Evolutionary conservation across 2,113 vertebrate species (phyloP).

Genomic region (Misgurnus mizolepis): DNA sequence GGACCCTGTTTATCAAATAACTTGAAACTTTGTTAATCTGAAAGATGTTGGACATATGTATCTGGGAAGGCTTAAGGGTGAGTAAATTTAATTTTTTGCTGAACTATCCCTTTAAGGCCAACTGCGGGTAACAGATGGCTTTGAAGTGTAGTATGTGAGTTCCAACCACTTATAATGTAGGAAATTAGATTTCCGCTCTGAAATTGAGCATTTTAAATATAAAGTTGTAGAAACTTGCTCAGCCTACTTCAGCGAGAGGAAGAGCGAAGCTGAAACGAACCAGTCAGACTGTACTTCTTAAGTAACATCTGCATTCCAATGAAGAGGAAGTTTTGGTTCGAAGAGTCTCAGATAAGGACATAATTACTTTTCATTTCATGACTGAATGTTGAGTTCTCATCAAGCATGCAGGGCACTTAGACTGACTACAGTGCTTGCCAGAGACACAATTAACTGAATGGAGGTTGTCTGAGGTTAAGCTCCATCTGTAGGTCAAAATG

Average conservation of each 20-base stretch:
- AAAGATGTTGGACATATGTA: no score
- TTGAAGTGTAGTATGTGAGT: constrained; percentile 29
- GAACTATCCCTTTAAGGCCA: neutral
- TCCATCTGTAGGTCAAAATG: constrained; percentile 41
- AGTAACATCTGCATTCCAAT: constrained; percentile 19
- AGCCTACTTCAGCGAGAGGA: constrained; percentile 28
- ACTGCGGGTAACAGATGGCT: constrained; percentile 9
- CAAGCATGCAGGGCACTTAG: constrained; percentile 57
- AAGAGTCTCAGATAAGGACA: constrained; percentile 64
- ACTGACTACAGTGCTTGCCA: constrained; percentile 33
- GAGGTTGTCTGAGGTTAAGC: constrained; percentile 59
- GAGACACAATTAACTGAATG: constrained; percentile 18
- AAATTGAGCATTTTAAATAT: constrained; percentile 38
- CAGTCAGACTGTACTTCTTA: constrained; percentile 35
- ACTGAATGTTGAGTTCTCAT: constrained; percentile 56
- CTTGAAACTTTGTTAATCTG: no score
- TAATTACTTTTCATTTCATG: constrained; percentile 67
- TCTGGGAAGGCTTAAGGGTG: no score
- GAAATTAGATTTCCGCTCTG: constrained; percentile 43
- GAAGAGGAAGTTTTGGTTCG: constrained; percentile 40
- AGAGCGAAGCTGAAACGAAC: constrained; percentile 41
- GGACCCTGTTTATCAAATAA: no score
- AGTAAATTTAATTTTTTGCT: no score
- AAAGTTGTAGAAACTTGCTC: constrained; percentile 43
- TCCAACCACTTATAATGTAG: constrained; percentile 29